Percentiles rank a stretch among this genome's conserved stretches.
Conservation (phyloP, 1,140 invertebrate species). For the Papilio polytes region DNA sequence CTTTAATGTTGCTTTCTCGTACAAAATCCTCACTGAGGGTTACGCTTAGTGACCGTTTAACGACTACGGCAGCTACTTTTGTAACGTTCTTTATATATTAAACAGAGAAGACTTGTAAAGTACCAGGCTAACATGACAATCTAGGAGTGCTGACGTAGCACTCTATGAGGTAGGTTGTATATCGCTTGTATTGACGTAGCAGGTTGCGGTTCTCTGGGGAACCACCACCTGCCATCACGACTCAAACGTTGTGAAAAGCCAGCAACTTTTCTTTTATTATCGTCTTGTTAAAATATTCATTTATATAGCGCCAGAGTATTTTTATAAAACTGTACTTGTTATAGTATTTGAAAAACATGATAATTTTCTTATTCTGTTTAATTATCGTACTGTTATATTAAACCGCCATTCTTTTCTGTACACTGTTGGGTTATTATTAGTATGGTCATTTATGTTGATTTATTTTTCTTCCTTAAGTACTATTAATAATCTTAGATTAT, state of each 20-base stretch:
- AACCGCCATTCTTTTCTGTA: too few relatives aligned
- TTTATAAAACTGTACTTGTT: not conserved
- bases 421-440: not conserved
- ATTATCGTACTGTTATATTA: too few relatives aligned
- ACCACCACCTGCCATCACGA: constrained; percentile 46
- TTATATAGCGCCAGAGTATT: not conserved
- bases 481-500: too few relatives aligned
- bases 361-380: not conserved
- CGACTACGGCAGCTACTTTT: too few relatives aligned
- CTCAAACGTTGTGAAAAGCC: constrained; percentile 37
- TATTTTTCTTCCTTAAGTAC: too few relatives aligned
- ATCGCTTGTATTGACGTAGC: constrained; percentile 17
- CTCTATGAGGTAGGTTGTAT: not conserved
- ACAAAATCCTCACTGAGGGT: too few relatives aligned
- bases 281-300: not conserved
- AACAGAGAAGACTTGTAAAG: too few relatives aligned
- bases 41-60: too few relatives aligned
- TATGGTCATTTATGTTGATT: too few relatives aligned
- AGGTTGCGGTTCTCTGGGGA: constrained; percentile 49
- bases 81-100: too few relatives aligned
- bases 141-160: constrained; percentile 24
- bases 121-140: not conserved
- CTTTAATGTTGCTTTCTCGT: too few relatives aligned
- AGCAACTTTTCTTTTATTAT: constrained; percentile 35
- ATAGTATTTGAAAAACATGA: not conserved